These are phyloP conservation scores for Mesembrinibis cayennensis DNA, from an alignment of 2,113 vertebrate genomes.

Conservation along the genomic window DNA sequence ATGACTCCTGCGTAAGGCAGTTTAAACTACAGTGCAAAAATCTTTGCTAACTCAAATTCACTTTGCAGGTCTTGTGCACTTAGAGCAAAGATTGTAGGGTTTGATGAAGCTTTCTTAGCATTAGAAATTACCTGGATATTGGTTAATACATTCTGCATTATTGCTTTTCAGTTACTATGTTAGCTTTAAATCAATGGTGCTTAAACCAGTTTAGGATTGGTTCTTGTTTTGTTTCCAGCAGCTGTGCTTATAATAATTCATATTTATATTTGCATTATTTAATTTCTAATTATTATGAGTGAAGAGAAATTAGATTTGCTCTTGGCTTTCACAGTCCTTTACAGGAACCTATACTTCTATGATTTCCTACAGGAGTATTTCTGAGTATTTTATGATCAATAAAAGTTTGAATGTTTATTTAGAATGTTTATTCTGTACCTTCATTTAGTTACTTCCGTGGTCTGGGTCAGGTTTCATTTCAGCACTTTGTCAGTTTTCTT, in stretches of 20 bases:
- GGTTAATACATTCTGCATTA: neutral
- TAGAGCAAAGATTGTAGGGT: neutral
- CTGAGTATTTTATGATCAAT: neutral
- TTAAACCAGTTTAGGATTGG: neutral
- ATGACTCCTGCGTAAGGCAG: too few relatives aligned
- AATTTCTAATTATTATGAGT: neutral
- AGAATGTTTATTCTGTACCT: neutral
- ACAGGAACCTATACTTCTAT: neutral
- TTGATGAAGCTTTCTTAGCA: neutral
- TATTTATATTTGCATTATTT: neutral
- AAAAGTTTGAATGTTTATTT: neutral
- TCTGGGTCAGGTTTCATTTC: neutral
- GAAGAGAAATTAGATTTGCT: neutral
- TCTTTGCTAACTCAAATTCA: neutral
- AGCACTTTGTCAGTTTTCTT: neutral
- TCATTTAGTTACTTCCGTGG: neutral
- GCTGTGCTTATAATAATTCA: neutral
- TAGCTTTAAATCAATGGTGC: neutral
- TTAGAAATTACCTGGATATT: neutral
- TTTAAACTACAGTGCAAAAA: neutral
- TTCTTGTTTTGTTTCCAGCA: neutral
- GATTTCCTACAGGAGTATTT: neutral
- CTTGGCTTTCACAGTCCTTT: neutral
- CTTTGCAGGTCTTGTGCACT: neutral
- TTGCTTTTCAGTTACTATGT: neutral